Evolutionary conservation across 2,888 invertebrate genomes (phyloP).

Genomic region (Apamea crenata): DNA sequence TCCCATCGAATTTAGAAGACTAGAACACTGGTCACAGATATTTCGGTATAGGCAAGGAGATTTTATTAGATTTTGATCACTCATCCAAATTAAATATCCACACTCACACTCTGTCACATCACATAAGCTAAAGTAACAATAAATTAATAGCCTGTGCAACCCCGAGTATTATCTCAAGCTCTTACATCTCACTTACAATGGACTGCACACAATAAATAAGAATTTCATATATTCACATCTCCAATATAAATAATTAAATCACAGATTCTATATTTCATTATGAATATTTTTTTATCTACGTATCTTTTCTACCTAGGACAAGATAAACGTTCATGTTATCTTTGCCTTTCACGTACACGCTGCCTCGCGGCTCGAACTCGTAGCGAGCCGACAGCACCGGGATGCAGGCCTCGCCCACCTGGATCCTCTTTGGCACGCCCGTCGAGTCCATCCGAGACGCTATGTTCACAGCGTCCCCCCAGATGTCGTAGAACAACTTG

Average conservation of each 20-base stretch:
- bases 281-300: constrained; percentile 73
- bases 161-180: constrained; percentile 84
- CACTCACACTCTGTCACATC: constrained; percentile 71
- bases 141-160: constrained; percentile 81
- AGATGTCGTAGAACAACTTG: constrained; percentile 99
- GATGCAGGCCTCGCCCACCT: constrained; percentile 94
- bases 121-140: constrained; percentile 78
- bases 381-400: constrained; percentile 93
- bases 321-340: constrained; percentile 98
- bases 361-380: constrained; percentile 97
- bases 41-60: constrained; percentile 85
- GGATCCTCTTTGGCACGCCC: constrained; percentile 96
- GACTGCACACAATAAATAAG: constrained; percentile 78
- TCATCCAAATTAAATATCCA: constrained; percentile 68
- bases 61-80: constrained; percentile 74
- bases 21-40: constrained; percentile 88
- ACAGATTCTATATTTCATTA: constrained; percentile 87
- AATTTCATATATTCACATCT: constrained; percentile 72
- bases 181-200: constrained; percentile 71
- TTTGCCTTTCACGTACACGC: constrained; percentile 99
- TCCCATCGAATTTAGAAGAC: constrained; percentile 80
- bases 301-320: constrained; percentile 90
- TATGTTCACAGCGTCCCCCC: constrained; percentile 99
- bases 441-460: constrained; percentile 99
- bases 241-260: constrained; percentile 85